Evolutionary conservation across 64 coral and sea anemone species (phyloP), one percentile per base, ranked within the genome.

Genomic region (Catalaphyllia jardinei): DNA sequence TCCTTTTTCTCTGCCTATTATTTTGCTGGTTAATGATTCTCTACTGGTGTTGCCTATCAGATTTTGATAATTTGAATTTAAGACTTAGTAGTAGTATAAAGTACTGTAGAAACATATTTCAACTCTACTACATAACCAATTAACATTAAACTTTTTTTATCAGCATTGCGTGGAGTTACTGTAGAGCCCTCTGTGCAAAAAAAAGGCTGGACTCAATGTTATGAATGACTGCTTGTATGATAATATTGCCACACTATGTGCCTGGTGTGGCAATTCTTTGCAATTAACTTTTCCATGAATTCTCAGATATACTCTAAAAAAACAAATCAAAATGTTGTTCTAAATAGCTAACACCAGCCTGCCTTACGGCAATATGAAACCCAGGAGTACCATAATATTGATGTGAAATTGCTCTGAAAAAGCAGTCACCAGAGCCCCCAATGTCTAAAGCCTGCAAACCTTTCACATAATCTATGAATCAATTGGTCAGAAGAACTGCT

Each of bases 61-160:
- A n/a, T n/a, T n/a, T n/a, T n/a, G n/a, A n/a, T n/a, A n/a, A n/a
- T n/a, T n/a, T n/a, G n/a, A n/a, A n/a, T n/a, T n/a, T n/a, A n/a
- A n/a, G n/a, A n/a, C n/a, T n/a, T n/a, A n/a, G n/a, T n/a, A n/a
- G n/a, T n/a, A n/a, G n/a, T n/a, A n/a, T n/a, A n/a, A n/a, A 80
- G 80, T 72, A 92, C 62, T 86, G 82, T 92, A 72, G 91, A 93
- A 88, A 93, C 91, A 93, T 88, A 93, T 72, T 93, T 64, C 50
- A 93, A 79, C 29, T 93, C 76, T 31, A 88, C 86, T 93, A 88
- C 46, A 77, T 93, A 88, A 27, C 91, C 91, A 93, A 93, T 42
- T 77, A 93, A 88, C 33, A 93, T 61, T 31, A 93, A 77, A 2
- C 28, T 77, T 55, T 31, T 93, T 64, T 73, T n/a, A 13, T 42